A percentile compares a stretch with the other conserved stretches of the same genome.
phyloP scores from a whole-genome alignment of 2,113 vertebrate species.

The Egretta garzetta region DNA sequence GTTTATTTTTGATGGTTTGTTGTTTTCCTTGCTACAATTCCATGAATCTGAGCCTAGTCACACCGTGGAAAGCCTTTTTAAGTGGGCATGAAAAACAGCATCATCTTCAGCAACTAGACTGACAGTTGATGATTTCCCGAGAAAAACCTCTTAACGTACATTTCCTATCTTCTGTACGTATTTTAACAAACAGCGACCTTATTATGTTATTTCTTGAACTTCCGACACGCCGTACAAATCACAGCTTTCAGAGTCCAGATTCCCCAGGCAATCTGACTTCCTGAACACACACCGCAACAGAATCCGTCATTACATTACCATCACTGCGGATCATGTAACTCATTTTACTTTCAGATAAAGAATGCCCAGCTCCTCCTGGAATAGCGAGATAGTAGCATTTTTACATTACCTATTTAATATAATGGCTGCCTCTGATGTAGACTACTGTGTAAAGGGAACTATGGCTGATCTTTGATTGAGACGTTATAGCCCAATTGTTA shows the following conservation, averaged over 20 bases:
- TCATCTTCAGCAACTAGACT: neutral
- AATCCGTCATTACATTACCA: neutral
- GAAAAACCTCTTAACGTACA: neutral
- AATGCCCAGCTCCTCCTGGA: neutral
- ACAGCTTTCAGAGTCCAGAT: neutral
- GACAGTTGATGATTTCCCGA: neutral
- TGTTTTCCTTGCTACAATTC: neutral
- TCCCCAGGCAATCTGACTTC: neutral
- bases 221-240: neutral
- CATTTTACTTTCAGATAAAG: conserved; percentile 38
- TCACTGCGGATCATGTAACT: neutral
- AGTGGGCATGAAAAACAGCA: neutral
- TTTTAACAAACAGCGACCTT: neutral
- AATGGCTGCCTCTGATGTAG: neutral
- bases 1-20: neutral
- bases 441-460: neutral
- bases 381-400: neutral
- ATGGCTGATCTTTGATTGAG: neutral
- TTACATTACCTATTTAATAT: neutral
- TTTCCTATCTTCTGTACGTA: neutral
- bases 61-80: neutral
- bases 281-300: neutral
- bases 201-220: neutral
- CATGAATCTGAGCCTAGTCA: neutral
- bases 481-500: neutral